Base-by-base conservation (phyloP, 2,888 invertebrate genomes). In the Panzeria rudis region DNA sequence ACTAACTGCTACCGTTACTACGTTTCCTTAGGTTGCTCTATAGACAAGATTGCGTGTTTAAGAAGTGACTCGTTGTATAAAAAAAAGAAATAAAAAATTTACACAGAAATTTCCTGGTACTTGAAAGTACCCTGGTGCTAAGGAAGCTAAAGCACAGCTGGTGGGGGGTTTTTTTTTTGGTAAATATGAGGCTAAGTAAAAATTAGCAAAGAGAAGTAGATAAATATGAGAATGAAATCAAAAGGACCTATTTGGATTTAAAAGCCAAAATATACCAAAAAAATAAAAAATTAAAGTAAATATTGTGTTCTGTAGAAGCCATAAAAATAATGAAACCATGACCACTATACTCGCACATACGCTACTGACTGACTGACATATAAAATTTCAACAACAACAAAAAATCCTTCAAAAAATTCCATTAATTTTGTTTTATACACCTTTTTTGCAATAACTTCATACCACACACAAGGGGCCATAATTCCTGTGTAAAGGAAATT, bases 301-400 rank as follows among this genome's bases (percentile, higher is more conserved):
- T 59, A 13, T n/a, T 38, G 25, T 50, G 17, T n/a, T 4, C 5
- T 0, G 25, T 2, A 59, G 77, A 69, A 69, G 52, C 78, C 69
- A 61, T 71, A 62, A 52, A 71, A 78, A 8, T 64, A 59, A 20
- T 17, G 38, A 29, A 20, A 64, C 32, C 47, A 50, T 61, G n/a
- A n/a, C 35, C 35, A 35, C 23, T n/a, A 23, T 2, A 50, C 32
- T 38, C 13, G 38, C 11, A n/a, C 20, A 35, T 0, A 66, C 41
- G 29, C 62, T 38, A 44, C 29, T 75, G 75, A 66, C 84, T 76
- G 72, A 77, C 80, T 71, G 64, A 71, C 82, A 64, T 41, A 73
- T 56, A 56, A 50, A 73, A 50, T 29, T 35, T 5, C 29, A 29
- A 29, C 29, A 2, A 29, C 29, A 29, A 15, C 29, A 54, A 54